A percentile compares a stretch with the other conserved stretches of the same genome.
Conservation (phyloP, 2,797 vertebrate genomes). For the Urosaurus nigricauda region DNA sequence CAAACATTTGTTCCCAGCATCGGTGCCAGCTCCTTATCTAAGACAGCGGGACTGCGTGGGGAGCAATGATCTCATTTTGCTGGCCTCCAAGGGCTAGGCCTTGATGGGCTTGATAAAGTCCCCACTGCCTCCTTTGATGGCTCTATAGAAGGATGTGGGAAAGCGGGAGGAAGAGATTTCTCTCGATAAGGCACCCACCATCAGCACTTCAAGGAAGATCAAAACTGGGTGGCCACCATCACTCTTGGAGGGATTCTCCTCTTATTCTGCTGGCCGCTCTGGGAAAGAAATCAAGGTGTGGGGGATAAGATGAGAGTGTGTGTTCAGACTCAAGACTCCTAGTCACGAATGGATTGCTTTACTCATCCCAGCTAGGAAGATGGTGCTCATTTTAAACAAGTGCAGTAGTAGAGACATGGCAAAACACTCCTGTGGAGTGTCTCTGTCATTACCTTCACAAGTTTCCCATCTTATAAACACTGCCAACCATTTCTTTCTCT, state of each 20-base stretch:
- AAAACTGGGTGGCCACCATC: not conserved
- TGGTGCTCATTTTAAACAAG: not conserved
- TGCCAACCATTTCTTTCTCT: too few species aligned
- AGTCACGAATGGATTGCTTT: not conserved
- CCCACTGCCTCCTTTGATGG: constrained; percentile 29
- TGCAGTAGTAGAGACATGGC: not conserved
- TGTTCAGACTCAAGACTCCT: not conserved
- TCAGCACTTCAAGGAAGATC: not conserved
- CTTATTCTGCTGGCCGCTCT: not conserved
- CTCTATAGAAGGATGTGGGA: constrained; percentile 25
- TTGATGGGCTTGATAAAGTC: constrained; percentile 38
- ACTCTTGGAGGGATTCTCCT: not conserved
- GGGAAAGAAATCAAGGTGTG: not conserved
- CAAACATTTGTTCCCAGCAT: constrained; percentile 25
- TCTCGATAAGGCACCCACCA: not conserved
- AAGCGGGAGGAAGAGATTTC: constrained; percentile 12
- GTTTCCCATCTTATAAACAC: not conserved
- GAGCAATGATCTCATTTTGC: constrained; percentile 29
- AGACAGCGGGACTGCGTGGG: constrained; percentile 6
- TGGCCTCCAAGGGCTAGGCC: not conserved
- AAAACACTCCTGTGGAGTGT: not conserved
- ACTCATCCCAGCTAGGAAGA: not conserved
- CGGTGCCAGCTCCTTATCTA: constrained; percentile 22
- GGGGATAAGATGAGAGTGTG: not conserved
- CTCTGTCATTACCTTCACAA: not conserved